Percentiles rank a stretch among this genome's conserved stretches.
phyloP scores from a whole-genome alignment of 2,888 invertebrate species.

The Stegana nigrithorax region DNA sequence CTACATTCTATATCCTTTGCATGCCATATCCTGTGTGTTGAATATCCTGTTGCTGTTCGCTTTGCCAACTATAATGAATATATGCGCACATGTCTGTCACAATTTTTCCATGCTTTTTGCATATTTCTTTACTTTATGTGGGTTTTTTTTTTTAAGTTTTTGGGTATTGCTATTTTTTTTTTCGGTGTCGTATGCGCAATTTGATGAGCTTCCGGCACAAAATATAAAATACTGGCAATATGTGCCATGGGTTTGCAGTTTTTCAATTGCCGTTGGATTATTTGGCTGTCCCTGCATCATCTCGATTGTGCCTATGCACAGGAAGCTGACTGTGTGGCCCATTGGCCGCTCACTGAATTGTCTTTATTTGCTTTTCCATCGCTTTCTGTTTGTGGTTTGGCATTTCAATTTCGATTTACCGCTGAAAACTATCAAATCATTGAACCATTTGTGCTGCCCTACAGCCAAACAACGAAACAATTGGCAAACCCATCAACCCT shows the following conservation, averaged over 20 bases:
- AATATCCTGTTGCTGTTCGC: no score
- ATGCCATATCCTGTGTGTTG: not conserved
- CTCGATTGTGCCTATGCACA: no score
- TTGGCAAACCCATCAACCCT: no score
- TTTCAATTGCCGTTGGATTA: slow-evolving; percentile 1
- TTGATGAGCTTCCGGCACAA: not conserved
- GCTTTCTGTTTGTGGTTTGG: slow-evolving; percentile 46
- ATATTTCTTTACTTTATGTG: not conserved
- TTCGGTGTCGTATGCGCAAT: not conserved
- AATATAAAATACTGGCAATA: no score
- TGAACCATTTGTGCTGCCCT: no score
- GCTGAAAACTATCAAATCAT: no score
- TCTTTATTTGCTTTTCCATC: no score
- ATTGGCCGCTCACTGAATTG: no score
- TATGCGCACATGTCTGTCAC: not conserved
- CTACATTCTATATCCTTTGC: not conserved
- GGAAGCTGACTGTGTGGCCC: no score
- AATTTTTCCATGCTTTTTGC: not conserved
- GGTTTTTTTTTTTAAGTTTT: not conserved
- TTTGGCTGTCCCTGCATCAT: not conserved
- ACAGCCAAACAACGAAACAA: no score
- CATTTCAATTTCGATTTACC: slow-evolving; percentile 59
- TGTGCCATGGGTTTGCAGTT: not conserved
- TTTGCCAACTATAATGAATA: slow-evolving; percentile 6
- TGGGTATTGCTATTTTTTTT: not conserved